Percentiles rank a stretch among this genome's conserved stretches.
Evolutionary conservation across 2,113 vertebrate species (phyloP).

Genomic region (Stercorarius parasiticus): DNA sequence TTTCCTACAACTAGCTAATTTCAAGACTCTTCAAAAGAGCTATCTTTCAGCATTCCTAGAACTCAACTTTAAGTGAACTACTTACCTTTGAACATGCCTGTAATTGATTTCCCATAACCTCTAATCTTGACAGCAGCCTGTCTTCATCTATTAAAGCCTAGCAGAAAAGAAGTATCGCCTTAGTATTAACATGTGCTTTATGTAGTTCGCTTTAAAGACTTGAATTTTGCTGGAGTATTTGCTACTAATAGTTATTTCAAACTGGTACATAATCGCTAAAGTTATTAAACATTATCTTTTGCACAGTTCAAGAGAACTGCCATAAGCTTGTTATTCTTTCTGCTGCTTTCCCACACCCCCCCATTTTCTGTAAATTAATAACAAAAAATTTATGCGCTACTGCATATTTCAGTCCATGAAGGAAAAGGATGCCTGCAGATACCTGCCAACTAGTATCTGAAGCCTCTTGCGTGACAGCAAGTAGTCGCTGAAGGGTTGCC

Average conservation of each 20-base stretch:
- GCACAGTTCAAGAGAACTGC: not conserved
- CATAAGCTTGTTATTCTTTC: not conserved
- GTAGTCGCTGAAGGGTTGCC: slow-evolving; percentile 93
- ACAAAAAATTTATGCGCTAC: not conserved
- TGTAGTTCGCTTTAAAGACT: not conserved
- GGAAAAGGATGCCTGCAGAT: slow-evolving; percentile 28
- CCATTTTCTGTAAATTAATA: not conserved
- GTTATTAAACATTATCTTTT: not conserved
- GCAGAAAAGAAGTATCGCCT: slow-evolving; percentile 18
- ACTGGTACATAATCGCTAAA: not conserved
- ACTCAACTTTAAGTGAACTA: not conserved
- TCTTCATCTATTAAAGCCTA: slow-evolving; percentile 99
- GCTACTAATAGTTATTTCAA: not conserved
- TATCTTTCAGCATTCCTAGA: not conserved
- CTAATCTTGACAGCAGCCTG: slow-evolving; percentile 93
- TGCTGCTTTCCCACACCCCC: not conserved
- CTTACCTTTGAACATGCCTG: slow-evolving; percentile 96
- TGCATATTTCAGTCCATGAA: not conserved
- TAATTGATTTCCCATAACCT: slow-evolving; percentile 98
- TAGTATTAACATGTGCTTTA: not conserved
- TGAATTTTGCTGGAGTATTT: not conserved
- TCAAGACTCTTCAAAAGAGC: not conserved
- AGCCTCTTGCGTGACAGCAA: slow-evolving; percentile 95
- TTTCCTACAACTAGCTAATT: not conserved
- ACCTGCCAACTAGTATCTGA: slow-evolving; percentile 99